Evolutionary conservation across 2,888 invertebrate genomes (phyloP).

Genomic region (Chrysina gloriosa): DNA sequence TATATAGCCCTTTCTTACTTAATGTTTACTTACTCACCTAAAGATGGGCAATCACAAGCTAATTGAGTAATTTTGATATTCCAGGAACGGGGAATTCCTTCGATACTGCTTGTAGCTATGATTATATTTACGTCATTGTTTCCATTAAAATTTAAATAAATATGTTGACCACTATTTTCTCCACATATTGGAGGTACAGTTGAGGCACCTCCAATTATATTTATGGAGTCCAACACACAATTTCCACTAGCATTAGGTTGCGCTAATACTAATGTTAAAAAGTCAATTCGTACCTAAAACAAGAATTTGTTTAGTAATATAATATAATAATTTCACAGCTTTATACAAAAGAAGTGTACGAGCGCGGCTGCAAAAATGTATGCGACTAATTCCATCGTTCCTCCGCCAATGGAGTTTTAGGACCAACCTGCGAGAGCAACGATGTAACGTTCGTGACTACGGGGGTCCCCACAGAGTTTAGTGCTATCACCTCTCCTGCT

Average conservation of each 20-base stretch:
- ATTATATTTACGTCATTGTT: conserved; percentile 73
- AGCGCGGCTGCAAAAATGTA: no score
- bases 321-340: no score
- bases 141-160: conserved; percentile 80
- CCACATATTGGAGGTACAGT: conserved; percentile 83
- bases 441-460: no score
- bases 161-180: conserved; percentile 82
- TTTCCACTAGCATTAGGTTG: conserved; percentile 80
- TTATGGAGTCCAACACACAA: conserved; percentile 78
- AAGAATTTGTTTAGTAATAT: no score
- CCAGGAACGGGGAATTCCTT: conserved; percentile 76
- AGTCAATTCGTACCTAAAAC: conserved; percentile 81
- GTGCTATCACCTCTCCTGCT: no score
- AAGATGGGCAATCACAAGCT: conserved; percentile 76
- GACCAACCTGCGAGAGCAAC: no score
- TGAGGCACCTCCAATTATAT: conserved; percentile 77
- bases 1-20: background rate
- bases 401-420: no score
- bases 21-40: conserved; percentile 66
- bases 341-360: no score
- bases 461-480: no score
- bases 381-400: no score
- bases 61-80: conserved; percentile 80
- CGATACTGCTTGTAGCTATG: conserved; percentile 71
- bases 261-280: conserved; percentile 77